Evolutionary conservation across 2,888 invertebrate species (phyloP).

Genomic region (Chloroclystis v-ata): DNA sequence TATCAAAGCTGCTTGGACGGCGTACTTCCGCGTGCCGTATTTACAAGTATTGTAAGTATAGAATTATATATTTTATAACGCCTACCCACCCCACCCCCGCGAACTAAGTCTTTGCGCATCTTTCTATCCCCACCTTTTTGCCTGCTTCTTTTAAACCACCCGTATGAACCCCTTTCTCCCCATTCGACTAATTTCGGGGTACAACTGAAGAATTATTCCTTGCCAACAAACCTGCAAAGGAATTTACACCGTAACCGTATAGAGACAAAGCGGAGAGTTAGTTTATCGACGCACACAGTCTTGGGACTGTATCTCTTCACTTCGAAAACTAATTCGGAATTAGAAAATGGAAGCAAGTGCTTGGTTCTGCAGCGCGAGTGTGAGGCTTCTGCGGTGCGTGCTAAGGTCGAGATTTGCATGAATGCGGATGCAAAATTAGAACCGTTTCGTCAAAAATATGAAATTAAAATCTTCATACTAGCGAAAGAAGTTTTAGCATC

Average conservation of each 20-base stretch:
- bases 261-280: constrained; percentile 42
- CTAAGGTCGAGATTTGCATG: constrained; percentile 38
- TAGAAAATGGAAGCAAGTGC: constrained; percentile 75
- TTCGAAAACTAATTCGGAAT: constrained; percentile 77
- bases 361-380: constrained; percentile 23
- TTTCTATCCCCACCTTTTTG: constrained; percentile 78
- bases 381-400: constrained; percentile 18
- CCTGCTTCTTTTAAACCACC: constrained; percentile 78
- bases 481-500: constrained; percentile 79
- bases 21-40: constrained; percentile 76
- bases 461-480: constrained; percentile 79
- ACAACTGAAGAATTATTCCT: constrained; percentile 78
- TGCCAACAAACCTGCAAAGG: constrained; percentile 43
- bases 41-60: constrained; percentile 79
- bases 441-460: constrained; percentile 78
- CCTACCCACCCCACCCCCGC: constrained; percentile 62
- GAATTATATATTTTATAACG: constrained; percentile 79
- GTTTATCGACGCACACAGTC: constrained; percentile 52
- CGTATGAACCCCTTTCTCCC: constrained; percentile 77
- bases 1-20: constrained; percentile 43
- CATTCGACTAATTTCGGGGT: constrained; percentile 79
- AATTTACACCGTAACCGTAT: constrained; percentile 44
- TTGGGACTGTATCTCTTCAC: constrained; percentile 78
- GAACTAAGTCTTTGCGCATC: constrained; percentile 79
- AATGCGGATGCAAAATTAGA: constrained; percentile 60